Percentiles rank a stretch among this genome's conserved stretches.
phyloP scores from a whole-genome alignment of 35 echinoderm and acorn worm species.

The Ptychodera flava region DNA sequence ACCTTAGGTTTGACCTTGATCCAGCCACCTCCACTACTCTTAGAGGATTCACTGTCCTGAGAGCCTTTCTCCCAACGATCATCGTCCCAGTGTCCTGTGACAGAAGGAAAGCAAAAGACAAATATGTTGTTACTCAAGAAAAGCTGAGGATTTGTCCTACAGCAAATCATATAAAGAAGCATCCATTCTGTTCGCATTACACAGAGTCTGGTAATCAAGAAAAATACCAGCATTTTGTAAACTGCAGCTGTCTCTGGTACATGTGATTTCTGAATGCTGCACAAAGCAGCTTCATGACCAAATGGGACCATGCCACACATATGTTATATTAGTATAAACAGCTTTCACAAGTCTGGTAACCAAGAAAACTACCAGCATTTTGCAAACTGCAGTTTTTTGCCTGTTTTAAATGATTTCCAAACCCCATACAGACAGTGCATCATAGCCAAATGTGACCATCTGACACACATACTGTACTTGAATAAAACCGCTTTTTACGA shows the following conservation, averaged over 20 bases:
- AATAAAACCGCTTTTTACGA: no score
- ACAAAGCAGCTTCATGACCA: no score
- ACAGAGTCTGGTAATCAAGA: not conserved
- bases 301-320: no score
- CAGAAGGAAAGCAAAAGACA: not conserved
- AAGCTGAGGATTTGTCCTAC: not conserved
- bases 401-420: no score
- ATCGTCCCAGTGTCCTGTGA: conserved; percentile 82
- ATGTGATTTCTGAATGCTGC: not conserved
- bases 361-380: no score
- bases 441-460: no score
- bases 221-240: not conserved
- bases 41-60: conserved; percentile 78
- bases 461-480: no score
- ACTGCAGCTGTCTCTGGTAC: not conserved
- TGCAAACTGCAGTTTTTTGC: no score
- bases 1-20: conserved; percentile 31
- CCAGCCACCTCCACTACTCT: conserved; percentile 36
- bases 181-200: not conserved
- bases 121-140: no score
- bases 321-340: no score
- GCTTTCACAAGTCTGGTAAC: no score
- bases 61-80: conserved; percentile 92
- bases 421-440: no score
- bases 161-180: not conserved